phyloP scores from a whole-genome alignment of 2,888 invertebrate genomes.

The Drosophila multiciliata region DNA sequence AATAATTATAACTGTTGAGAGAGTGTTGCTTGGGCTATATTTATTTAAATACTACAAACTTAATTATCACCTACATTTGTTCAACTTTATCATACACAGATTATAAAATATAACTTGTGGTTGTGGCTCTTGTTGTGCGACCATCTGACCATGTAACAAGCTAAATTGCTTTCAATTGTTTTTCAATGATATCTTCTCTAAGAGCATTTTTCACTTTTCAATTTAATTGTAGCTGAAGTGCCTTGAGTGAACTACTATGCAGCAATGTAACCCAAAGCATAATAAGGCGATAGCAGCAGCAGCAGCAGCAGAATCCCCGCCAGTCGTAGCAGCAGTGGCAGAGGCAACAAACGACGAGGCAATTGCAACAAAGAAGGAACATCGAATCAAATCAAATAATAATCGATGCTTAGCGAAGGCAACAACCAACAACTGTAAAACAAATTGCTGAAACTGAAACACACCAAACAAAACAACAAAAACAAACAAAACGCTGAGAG shows the following conservation, averaged over 20 bases:
- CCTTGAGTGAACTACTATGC: slow-evolving; percentile 37
- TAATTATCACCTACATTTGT: too few species aligned
- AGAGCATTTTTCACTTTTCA: not conserved
- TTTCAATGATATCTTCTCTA: slow-evolving; percentile 19
- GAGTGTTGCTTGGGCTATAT: not conserved
- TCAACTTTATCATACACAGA: not conserved
- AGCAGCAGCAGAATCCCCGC: slow-evolving; percentile 1
- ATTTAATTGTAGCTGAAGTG: slow-evolving; percentile 48
- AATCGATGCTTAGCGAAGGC: slow-evolving; percentile 13
- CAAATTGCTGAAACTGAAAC: slow-evolving; percentile 22
- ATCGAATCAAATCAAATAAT: slow-evolving; percentile 25
- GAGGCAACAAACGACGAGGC: slow-evolving; percentile 15
- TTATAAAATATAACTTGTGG: not conserved
- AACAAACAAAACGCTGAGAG: slow-evolving; percentile 30
- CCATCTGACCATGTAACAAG: not conserved
- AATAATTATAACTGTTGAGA: not conserved
- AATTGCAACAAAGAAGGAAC: slow-evolving; percentile 27
- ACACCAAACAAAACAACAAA: slow-evolving; percentile 10
- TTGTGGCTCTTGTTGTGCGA: not conserved
- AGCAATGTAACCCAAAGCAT: slow-evolving; percentile 48
- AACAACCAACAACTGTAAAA: slow-evolving; percentile 14
- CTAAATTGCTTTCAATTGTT: slow-evolving; percentile 37
- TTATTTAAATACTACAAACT: not conserved
- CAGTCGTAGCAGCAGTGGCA: slow-evolving; percentile 8
- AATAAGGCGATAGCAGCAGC: slow-evolving; percentile 25